Conservation (phyloP, 2,797 vertebrate species). For the Novumbra hubbsi region DNA sequence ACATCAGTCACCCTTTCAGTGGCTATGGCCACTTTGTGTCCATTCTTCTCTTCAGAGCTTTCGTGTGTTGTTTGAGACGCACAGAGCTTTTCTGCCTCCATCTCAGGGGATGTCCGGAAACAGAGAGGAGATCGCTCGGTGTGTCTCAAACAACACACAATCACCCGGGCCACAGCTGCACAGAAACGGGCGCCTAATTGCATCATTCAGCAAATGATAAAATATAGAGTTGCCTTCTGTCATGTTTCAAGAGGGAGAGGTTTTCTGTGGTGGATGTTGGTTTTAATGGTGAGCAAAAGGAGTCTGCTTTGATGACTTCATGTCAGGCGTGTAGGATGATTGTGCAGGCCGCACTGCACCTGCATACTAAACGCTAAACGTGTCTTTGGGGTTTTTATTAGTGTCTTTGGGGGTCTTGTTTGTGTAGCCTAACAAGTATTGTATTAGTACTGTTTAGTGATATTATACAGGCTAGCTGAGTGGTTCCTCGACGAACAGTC, state of each 20-base stretch:
- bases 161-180: constrained; percentile 69
- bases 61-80: too few species aligned
- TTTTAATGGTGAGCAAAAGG: background rate
- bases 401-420: background rate
- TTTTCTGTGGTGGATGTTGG: background rate
- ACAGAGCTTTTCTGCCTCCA: constrained; percentile 28
- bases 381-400: background rate
- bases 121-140: constrained; percentile 26
- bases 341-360: background rate
- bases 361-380: background rate
- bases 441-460: background rate
- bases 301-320: background rate
- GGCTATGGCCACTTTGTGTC: constrained; percentile 27
- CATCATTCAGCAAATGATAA: constrained; percentile 69
- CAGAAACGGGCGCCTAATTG: constrained; percentile 62
- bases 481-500: background rate
- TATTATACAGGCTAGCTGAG: background rate
- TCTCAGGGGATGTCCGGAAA: constrained; percentile 64
- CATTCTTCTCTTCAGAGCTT: constrained; percentile 59
- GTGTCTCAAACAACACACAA: constrained; percentile 45
- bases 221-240: constrained; percentile 65
- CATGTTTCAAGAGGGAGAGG: background rate
- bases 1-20: constrained; percentile 24
- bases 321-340: background rate
- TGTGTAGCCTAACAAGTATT: background rate